Percentiles rank a stretch among this genome's conserved stretches.
These are phyloP conservation scores for Loris lydekkerianus DNA, from an alignment of 2,797 vertebrate species.

Conservation along the genomic window DNA sequence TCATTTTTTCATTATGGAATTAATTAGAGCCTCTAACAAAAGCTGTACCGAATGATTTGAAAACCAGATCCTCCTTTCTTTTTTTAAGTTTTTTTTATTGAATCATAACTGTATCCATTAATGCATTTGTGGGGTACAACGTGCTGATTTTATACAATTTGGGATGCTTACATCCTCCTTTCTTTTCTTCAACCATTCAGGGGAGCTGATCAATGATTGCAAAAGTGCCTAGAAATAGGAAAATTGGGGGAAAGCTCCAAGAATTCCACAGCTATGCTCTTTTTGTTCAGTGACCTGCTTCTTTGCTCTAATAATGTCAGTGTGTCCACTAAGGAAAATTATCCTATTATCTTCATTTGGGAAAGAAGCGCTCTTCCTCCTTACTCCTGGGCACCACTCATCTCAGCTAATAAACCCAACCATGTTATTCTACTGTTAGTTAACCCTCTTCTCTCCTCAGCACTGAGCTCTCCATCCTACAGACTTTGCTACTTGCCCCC, in stretches of 20 bases:
- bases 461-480: background rate
- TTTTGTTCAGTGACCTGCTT: background rate
- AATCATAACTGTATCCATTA: no score
- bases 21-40: background rate
- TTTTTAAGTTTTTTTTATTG: no score
- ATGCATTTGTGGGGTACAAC: no score
- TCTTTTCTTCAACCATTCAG: background rate
- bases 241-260: background rate
- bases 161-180: background rate
- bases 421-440: background rate
- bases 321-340: background rate
- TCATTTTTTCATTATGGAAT: background rate
- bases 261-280: background rate
- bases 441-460: background rate
- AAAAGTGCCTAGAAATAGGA: background rate
- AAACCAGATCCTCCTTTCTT: background rate
- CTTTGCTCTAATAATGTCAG: background rate
- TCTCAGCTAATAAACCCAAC: background rate
- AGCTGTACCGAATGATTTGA: background rate
- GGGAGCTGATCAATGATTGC: background rate
- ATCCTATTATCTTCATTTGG: background rate
- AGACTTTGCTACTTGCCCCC: rapidly evolving
- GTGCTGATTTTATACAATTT: no score
- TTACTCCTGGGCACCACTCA: background rate
- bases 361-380: background rate